Evolutionary conservation across 92 coral and sea anemone species (phyloP).

Genomic region (Epizoanthus scotinus): DNA sequence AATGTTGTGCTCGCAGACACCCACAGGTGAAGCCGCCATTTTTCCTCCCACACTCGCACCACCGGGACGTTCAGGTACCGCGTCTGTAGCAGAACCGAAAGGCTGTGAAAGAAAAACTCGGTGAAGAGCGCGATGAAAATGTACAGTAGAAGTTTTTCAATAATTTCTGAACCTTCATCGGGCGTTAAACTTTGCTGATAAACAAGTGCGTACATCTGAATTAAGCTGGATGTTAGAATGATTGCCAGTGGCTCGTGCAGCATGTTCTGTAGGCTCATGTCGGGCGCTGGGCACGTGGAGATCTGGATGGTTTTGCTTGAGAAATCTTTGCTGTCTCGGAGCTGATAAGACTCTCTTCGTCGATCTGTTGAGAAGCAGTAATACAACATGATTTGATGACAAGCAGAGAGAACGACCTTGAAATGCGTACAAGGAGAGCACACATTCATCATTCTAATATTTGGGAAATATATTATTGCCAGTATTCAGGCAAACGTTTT

Average conservation of each 20-base stretch:
- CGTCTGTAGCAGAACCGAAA: not conserved
- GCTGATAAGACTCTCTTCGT: too few relatives aligned
- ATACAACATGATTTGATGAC: too few relatives aligned
- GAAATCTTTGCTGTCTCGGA: too few relatives aligned
- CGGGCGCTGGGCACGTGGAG: too few relatives aligned
- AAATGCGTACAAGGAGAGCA: too few relatives aligned
- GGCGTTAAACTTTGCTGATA: conserved; percentile 2
- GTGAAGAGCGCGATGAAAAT: conserved; percentile 13
- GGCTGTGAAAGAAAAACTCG: conserved; percentile 13
- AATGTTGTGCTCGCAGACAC: not conserved
- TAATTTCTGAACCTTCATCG: not conserved
- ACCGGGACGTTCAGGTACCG: not conserved
- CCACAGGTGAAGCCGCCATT: conserved; percentile 12
- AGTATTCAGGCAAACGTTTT: too few relatives aligned
- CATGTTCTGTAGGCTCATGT: conserved; percentile 23
- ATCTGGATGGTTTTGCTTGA: too few relatives aligned
- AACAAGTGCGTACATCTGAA: conserved; percentile 6
- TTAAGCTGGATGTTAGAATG: not conserved
- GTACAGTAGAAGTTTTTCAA: not conserved
- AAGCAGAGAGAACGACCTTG: too few relatives aligned
- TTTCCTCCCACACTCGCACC: not conserved
- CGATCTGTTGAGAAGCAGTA: too few relatives aligned
- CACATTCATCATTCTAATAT: too few relatives aligned
- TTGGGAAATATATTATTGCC: too few relatives aligned
- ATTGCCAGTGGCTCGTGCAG: conserved; percentile 1